phyloP scores from a whole-genome alignment of 2,797 vertebrate genomes.

The Propithecus perrieri region DNA sequence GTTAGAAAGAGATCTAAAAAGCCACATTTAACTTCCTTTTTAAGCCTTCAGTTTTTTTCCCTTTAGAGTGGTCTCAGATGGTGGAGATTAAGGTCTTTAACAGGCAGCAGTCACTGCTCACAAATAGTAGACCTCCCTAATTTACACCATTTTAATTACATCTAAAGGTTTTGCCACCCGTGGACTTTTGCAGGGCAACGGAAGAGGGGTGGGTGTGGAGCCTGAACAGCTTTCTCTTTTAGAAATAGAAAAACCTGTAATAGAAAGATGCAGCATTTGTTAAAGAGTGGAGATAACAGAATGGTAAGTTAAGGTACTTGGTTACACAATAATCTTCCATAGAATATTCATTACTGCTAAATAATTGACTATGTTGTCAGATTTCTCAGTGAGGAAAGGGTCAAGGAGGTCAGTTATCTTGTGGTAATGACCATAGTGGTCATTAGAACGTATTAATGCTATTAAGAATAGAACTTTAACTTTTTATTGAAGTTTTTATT shows the following conservation, averaged over 20 bases:
- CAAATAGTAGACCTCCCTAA: constrained; percentile 67
- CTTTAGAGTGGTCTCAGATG: constrained; percentile 49
- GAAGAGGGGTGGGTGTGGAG: constrained; percentile 40
- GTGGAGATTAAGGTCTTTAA: constrained; percentile 50
- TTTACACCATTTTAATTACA: constrained; percentile 80
- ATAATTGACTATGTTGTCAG: constrained; percentile 82
- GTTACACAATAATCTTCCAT: constrained; percentile 81
- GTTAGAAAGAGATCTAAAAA: constrained; percentile 44
- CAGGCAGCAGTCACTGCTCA: constrained; percentile 55
- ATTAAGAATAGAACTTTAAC: constrained; percentile 86
- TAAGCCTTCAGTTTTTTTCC: background rate
- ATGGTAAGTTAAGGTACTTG: constrained; percentile 78
- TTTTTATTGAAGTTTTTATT: constrained; percentile 88
- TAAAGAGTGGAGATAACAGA: constrained; percentile 75
- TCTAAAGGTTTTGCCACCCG: constrained; percentile 74
- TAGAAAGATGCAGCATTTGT: constrained; percentile 79
- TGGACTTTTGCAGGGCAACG: constrained; percentile 54
- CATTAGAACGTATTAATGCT: constrained; percentile 85
- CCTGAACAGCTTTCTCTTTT: constrained; percentile 61
- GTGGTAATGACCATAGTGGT: constrained; percentile 84
- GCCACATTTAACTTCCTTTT: constrained; percentile 54
- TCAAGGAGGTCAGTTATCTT: constrained; percentile 85
- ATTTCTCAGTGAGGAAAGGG: constrained; percentile 81
- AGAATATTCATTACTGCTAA: constrained; percentile 80
- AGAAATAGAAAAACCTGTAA: constrained; percentile 76